Base-by-base conservation (phyloP, 2,797 vertebrate genomes). In the Semotilus atromaculatus region DNA sequence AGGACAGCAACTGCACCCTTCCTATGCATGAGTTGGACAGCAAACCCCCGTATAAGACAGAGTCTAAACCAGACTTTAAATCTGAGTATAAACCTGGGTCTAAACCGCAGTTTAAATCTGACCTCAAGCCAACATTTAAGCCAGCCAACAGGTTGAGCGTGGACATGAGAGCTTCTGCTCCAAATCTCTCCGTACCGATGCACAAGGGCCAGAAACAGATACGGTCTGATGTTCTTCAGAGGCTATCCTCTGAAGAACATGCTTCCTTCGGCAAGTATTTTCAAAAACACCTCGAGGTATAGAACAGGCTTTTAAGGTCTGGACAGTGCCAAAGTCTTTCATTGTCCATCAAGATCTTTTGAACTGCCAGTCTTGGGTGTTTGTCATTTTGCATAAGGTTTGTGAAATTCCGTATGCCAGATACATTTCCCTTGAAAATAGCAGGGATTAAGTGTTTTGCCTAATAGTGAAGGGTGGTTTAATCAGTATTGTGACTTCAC, bases 121-220 rank as follows among this genome's bases (percentile, higher is more conserved):
- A 85, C 7, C 29, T 64, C 55, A 85, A 85, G 55, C 83, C 83
- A 51, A 85, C 68, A 7, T 85, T 85, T 53, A 85, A 80, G 16
- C 83, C 83, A 26, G 8, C 48, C 23, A 85, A 93, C 73, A 90
- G 62, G 38, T 13, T 85, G 1, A 90, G 88, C 11, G 88, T 90
- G n/a, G 93, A 93, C 62, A 87, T 94, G 10, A 83, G 90, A 67
- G 95, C 95, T 11, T 97, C 96, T 0, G 96, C 96, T 43, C 97
- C 97, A 2, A 93, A 94, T 84, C 86, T 97, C 34, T 91, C 76
- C 21, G 21, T 18, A 40, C 90, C 9, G 23, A 10, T 9, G 13
- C 80, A 87, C 23, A 80, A 60, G n/a, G n/a, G n/a, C n/a, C n/a
- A n/a, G n/a, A n/a, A n/a, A n/a, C n/a, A n/a, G 0, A 91, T 19